Evolutionary conservation across 2,888 invertebrate genomes (phyloP), one percentile per base, ranked within the genome.

Genomic region (Neelides folsomi): DNA sequence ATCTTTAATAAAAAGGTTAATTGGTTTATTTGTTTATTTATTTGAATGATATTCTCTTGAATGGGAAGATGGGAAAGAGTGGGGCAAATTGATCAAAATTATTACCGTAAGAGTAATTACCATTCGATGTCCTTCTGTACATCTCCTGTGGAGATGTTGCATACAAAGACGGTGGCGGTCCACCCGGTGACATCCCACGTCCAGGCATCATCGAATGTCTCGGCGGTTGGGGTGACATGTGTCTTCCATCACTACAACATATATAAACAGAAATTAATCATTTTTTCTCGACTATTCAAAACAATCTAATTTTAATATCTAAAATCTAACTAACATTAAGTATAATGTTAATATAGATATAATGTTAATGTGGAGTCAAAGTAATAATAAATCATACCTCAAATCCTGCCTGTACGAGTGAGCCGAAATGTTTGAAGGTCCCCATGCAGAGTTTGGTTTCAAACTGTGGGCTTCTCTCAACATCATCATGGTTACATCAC

Each of bases 401-500:
- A 62, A 41, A 35, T 60, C 62, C 41, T 58, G 60, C 16, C 60
- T 54, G 39, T 64, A 62, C 2, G 60, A 54, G 36, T 62, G 63
- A n/a, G 60, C 53, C 15, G 57, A 62, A 27, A 63, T 38, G 2
- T 57, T 48, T n/a, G 56, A 47, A 15, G 54, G 54, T 37, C 55
- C 57, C 63, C 63, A 63, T 8, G 56, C 58, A 38, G 56, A 55
- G 1, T 58, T 42, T 6, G 57, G 56, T 47, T 64, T 64, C 10
- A 60, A 50, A 13, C 52, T 55, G 46, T 64, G 64, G 4, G 62
- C 62, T 20, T 64, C 64, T 13, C 64, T 47, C 1, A 64, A 41
- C 8, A 64, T 74, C 19, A 75, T 73, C 51, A 75, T 71, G 40
- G 75, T 72, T 61, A 75, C 68, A 66, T 74, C 73, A 20, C 75